Conservation (phyloP, 2,797 vertebrate genomes). For the Novumbra hubbsi region DNA sequence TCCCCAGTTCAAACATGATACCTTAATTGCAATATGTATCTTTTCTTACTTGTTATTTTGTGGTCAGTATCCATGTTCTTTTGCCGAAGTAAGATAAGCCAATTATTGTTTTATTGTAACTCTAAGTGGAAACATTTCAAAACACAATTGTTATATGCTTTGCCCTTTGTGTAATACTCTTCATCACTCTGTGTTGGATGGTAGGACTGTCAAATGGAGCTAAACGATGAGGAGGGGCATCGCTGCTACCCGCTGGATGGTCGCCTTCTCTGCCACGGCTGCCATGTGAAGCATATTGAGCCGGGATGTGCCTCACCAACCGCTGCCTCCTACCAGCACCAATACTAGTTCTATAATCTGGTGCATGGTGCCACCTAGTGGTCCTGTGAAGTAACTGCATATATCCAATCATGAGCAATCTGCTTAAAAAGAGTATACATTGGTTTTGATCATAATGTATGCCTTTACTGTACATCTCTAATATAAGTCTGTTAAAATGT, state of each 20-base stretch:
- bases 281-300: conserved; percentile 89
- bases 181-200: conserved; percentile 8
- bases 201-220: conserved; percentile 92
- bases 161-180: not conserved
- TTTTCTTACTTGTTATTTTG: too few species aligned
- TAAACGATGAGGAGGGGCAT: conserved; percentile 92
- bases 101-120: too few species aligned
- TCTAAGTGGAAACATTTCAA: too few species aligned
- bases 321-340: conserved; percentile 65
- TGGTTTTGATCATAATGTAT: conserved; percentile 9
- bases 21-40: too few species aligned
- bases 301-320: conserved; percentile 58
- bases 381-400: conserved; percentile 36
- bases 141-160: not conserved
- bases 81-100: too few species aligned
- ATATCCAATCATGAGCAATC: conserved; percentile 13
- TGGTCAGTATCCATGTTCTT: too few species aligned
- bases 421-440: conserved; percentile 24
- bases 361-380: conserved; percentile 60
- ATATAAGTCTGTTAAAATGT: not conserved
- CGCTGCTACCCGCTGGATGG: conserved; percentile 93
- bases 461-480: conserved; percentile 33
- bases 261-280: conserved; percentile 89
- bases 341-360: conserved; percentile 46
- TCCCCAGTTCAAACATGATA: too few species aligned